Base-by-base conservation (phyloP, 2,888 invertebrate species). In the Tiphia femorata region DNA sequence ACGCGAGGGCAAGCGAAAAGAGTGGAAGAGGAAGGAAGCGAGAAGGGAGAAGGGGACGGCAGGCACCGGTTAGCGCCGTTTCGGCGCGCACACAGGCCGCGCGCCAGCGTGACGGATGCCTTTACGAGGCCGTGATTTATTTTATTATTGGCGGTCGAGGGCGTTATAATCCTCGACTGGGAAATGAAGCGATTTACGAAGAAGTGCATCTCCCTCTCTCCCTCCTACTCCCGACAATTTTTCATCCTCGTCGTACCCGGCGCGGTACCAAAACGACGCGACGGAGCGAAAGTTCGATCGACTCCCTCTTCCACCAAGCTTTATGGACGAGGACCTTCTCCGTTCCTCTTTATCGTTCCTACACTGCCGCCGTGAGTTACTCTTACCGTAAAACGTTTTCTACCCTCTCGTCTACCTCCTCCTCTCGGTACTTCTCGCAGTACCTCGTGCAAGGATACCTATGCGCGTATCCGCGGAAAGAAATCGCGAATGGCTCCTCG, bases 111-210 rank as follows among this genome's bases (percentile, higher is more conserved):
- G 78, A 78, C 78, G 76, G 77, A 77, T 78, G 73, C 62, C 77
- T 80, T 80, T 79, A 79, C 78, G 80, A 80, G 78, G 61, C 64
- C 50, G 76, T 78, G 80, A 81, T 81, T 81, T 80, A 79, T 78
- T 78, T 78, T 80, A 81, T 79, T 72, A 72, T 71, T 64, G 70
- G 62, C 59, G 63, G 61, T 53, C 67, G 67, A 70, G 74, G 63
- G 64, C 56, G 67, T 69, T 70, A 73, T 67, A 67, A 72, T 71
- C 62, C 64, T 62, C 59, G 64, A 56, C 65, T 63, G 64, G 65
- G 67, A 72, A 72, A 76, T 76, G 70, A 76, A 76, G 75, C 76
- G 76, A 77, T 76, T 76, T 70, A 67, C 63, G 67, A 62, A 63
- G 58, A 60, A 49, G 30, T 16, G 16, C 25, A 43, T 10, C 17